Conservation (phyloP, 2,113 vertebrate species). For the Caloenas nicobarica region DNA sequence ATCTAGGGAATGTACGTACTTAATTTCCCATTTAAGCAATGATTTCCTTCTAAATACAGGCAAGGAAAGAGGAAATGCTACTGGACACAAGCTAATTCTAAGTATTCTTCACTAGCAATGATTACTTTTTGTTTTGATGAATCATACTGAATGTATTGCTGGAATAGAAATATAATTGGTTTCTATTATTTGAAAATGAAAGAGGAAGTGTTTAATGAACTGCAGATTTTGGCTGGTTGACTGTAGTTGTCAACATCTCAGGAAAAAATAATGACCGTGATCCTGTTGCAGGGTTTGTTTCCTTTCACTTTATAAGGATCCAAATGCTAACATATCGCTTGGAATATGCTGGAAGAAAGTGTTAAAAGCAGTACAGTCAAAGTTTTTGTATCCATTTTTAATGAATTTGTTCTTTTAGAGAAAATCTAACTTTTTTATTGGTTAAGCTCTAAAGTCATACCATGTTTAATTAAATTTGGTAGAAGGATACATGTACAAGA, state of each 20-base stretch:
- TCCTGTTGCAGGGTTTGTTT: background rate
- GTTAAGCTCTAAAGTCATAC: background rate
- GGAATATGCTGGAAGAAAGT: too few relatives aligned
- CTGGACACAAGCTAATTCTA: background rate
- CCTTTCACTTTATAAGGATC: background rate
- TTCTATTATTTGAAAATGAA: background rate
- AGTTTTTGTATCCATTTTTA: background rate
- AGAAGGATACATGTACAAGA: background rate
- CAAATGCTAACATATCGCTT: background rate
- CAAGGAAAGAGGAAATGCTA: background rate
- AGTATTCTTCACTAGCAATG: background rate
- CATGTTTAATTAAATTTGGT: background rate
- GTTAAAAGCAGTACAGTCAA: background rate
- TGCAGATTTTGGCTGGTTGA: background rate
- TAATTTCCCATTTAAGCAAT: background rate
- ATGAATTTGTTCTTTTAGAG: background rate
- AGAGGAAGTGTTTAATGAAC: background rate
- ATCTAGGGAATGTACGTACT: background rate
- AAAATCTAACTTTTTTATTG: background rate
- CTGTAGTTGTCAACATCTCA: background rate
- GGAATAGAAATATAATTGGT: background rate
- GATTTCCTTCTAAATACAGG: background rate
- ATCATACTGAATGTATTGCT: background rate
- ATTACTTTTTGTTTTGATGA: background rate
- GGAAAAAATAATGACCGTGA: background rate